Evolutionary conservation across 2,797 vertebrate genomes (phyloP), one percentile per base, ranked within the genome.

Genomic region (Leucoraja ocellata): DNA sequence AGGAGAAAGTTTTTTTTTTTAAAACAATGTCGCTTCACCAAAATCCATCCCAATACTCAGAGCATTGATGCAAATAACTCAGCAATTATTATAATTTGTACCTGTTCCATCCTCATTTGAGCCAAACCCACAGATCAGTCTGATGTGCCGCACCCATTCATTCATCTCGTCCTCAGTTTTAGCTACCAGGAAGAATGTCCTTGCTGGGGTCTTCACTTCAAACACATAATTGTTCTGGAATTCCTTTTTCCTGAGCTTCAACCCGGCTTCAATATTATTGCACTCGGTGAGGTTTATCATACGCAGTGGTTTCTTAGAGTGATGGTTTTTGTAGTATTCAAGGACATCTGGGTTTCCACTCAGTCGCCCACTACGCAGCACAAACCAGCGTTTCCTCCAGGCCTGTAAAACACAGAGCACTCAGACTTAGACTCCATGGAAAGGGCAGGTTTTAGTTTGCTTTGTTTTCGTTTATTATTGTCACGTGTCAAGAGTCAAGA

Each of bases 81-180:
- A 21, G 61, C 14, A 73, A 74, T 54, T 28, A 54, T 91, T 74
- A 46, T 54, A 74, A 73, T 28, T 92, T 74, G 39, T 95, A 98
- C 99, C 98, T 97, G 98, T 95, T 65, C 95, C 95, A 65, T 97
- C 98, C 94, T 98, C 97, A 93, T 97, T 95, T 13, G 96, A 97
- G 80, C 96, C 97, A 1, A 99, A 97, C 93, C 98, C 98, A 94
- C 98, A 99, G 94, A 99, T 98, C 94, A 97, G 98, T 94, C 97
- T 98, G 96, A 99, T 99, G 94, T 97, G 98, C 77, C 95, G 97
- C 94, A 99, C 98, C 99, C 99, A 99, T 94, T 94, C 94, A 94
- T 98, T 98, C 98, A 98, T 99, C 95, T 99, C 99, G 94, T 98
- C 98, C 94, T 99, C 98, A 0, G 98, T 99, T 95, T 99, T 99